Conservation (phyloP, 2,113 vertebrate genomes). For the Cyanocitta stelleri region DNA sequence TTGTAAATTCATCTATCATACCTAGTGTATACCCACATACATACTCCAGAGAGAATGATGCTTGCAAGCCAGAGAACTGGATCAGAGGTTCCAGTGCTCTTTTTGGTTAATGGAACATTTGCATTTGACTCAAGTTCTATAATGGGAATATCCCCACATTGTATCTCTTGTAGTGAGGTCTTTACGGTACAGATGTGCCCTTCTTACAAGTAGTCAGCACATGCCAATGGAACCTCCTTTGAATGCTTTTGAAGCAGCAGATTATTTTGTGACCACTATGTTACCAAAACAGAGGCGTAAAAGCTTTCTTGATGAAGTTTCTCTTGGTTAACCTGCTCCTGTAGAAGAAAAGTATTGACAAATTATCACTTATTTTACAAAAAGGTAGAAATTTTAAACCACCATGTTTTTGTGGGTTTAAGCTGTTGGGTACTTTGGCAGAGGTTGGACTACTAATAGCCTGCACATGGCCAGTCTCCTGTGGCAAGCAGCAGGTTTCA, state of each 20-base stretch:
- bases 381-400: not conserved
- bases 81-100: not conserved
- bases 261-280: not conserved
- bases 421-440: not conserved
- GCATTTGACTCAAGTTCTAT: not conserved
- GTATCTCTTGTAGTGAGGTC: not conserved
- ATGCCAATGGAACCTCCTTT: not conserved
- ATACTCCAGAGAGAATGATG: not conserved
- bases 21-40: fast-evolving
- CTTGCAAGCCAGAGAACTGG: not conserved
- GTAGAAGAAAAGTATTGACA: not conserved
- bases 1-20: not conserved
- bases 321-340: not conserved
- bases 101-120: not conserved
- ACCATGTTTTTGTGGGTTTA: not conserved
- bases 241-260: not conserved
- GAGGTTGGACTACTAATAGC: not conserved
- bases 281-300: not conserved
- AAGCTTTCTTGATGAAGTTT: not conserved
- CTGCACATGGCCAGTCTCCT: not conserved
- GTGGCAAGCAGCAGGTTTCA: not conserved
- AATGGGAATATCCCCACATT: not conserved
- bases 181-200: not conserved
- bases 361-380: not conserved
- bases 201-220: not conserved